Evolutionary conservation across 1,140 invertebrate species (phyloP).

Genomic region (Popillia japonica): DNA sequence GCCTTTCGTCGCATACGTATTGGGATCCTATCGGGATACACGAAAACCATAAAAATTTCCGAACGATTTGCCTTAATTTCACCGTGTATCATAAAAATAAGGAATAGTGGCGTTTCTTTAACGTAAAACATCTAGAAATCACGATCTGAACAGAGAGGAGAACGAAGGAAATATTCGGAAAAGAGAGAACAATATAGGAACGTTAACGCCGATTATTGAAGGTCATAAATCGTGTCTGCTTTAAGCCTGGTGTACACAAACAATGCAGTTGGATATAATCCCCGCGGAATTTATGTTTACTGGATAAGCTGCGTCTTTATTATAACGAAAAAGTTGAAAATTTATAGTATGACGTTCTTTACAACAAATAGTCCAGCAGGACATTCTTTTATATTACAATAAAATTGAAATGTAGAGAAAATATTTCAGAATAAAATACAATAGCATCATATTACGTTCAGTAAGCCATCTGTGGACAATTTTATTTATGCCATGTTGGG

Average conservation of each 20-base stretch:
- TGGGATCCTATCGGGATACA: not conserved
- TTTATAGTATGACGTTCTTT: not conserved
- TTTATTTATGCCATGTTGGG: too few species aligned
- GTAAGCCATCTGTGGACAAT: too few species aligned
- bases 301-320: slow-evolving; percentile 33
- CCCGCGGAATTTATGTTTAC: slow-evolving; percentile 6
- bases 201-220: slow-evolving; percentile 31
- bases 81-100: not conserved
- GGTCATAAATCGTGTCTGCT: slow-evolving; percentile 10
- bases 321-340: slow-evolving; percentile 8
- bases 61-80: slow-evolving; percentile 24
- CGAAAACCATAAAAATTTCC: slow-evolving; percentile 11
- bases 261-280: slow-evolving; percentile 30
- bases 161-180: not conserved
- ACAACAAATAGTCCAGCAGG: not conserved
- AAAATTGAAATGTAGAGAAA: too few species aligned
- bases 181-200: not conserved
- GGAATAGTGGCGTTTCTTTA: not conserved
- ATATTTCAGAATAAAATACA: too few species aligned
- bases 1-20: not conserved
- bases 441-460: too few species aligned
- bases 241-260: slow-evolving; percentile 17
- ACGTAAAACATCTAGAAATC: not conserved
- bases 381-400: not conserved
- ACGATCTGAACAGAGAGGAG: not conserved